Evolutionary conservation across 30 jellyfish, hydroid and myxozoan species (phyloP).

Genomic region (Aurelia aurita complex sp. Pacific): DNA sequence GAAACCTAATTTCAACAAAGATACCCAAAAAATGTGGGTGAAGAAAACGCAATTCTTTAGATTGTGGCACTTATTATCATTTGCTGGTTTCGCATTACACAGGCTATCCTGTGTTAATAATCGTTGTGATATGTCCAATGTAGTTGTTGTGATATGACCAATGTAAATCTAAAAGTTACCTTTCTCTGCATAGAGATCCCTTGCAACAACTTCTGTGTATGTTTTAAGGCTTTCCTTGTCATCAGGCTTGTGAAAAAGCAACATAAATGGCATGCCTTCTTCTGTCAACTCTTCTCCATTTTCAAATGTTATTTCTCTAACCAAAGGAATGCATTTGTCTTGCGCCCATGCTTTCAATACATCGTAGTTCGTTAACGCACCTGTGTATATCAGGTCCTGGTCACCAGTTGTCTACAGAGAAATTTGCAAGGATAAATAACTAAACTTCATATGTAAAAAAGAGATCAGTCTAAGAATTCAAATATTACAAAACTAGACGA

Average conservation of each 20-base stretch:
- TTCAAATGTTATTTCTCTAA: constrained; percentile 96
- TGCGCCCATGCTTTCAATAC: constrained; percentile 84
- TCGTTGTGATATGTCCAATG: no score
- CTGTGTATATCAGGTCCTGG: constrained; percentile 76
- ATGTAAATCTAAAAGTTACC: constrained; percentile 55
- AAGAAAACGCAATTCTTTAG: no score
- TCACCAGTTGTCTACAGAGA: constrained; percentile 79
- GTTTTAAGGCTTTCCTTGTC: constrained; percentile 70
- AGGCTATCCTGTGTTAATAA: no score
- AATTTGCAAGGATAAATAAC: no score
- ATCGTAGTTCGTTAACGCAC: constrained; percentile 58
- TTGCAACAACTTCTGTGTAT: constrained; percentile 74
- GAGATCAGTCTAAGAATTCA: no score
- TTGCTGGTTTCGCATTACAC: no score
- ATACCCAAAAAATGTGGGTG: no score
- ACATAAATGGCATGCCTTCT: constrained; percentile 97
- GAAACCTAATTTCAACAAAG: no score
- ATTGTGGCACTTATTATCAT: no score
- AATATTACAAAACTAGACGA: no score
- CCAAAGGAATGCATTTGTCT: constrained; percentile 94
- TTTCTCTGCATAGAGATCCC: constrained; percentile 80
- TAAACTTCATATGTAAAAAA: no score
- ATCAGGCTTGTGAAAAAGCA: constrained; percentile 87
- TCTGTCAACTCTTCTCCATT: constrained; percentile 99
- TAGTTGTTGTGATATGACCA: neutral